Conservation (phyloP, 2,888 invertebrate genomes). For the Omphaloscelis lunosa region DNA sequence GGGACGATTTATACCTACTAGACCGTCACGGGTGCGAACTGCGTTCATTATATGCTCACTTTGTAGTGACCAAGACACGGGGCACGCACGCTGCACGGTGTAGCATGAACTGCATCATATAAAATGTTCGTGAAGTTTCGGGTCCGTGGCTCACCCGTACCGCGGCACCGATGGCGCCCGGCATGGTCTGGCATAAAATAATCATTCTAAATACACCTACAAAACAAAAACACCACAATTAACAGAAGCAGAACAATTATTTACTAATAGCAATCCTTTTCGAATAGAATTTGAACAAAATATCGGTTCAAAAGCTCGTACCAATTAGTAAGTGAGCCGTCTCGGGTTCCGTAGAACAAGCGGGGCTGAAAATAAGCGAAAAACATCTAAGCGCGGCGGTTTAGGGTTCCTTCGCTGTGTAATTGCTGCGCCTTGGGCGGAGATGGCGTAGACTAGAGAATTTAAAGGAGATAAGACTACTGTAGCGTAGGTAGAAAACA, state of each 20-base stretch:
- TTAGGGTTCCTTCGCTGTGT: slow-evolving; percentile 82
- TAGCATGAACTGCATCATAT: no score
- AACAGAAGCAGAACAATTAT: slow-evolving; percentile 59
- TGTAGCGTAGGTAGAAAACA: background rate
- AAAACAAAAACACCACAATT: slow-evolving; percentile 36
- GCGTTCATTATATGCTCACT: no score
- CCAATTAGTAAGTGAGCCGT: slow-evolving; percentile 87
- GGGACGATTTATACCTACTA: no score
- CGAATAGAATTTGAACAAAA: slow-evolving; percentile 73
- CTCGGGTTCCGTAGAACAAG: slow-evolving; percentile 80
- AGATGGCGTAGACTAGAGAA: slow-evolving; percentile 67
- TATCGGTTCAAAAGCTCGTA: slow-evolving; percentile 76
- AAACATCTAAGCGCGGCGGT: slow-evolving; percentile 83
- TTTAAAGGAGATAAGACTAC: slow-evolving; percentile 20
- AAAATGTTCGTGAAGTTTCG: no score
- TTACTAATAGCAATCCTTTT: slow-evolving; percentile 72
- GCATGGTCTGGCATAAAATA: no score
- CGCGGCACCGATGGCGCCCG: no score
- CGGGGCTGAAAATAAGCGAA: slow-evolving; percentile 82
- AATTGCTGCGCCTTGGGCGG: slow-evolving; percentile 84
- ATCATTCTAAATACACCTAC: background rate
- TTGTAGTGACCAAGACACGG: no score
- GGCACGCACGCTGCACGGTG: no score
- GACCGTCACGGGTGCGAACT: no score
- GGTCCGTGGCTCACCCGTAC: no score